Base-by-base conservation (phyloP, 2,797 vertebrate species). In the Amblyopsis hoosieri region DNA sequence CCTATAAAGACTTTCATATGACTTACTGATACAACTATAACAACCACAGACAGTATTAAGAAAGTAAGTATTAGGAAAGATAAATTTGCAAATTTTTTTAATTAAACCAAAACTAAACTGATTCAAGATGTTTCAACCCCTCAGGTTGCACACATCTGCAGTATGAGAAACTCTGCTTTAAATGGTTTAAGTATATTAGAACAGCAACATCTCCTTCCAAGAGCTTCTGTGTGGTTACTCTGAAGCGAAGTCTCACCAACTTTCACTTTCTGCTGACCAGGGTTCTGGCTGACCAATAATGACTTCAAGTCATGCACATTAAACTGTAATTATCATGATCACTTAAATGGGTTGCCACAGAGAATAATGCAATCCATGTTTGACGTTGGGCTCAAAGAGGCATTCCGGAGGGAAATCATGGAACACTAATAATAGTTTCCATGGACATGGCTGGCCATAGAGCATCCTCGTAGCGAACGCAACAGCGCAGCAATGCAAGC, bases 381-480 rank as follows among this genome's bases (percentile, higher is more conserved):
- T 80, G 66, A 64, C 67, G 75, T 74, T 78, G 78, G 82, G 76
- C 74, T 76, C 71, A 82, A 66, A 66, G 67, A 66, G 64, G 68
- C 78, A 75, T 72, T 65, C 75, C 14, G 19, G 59, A 59, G 80
- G 71, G 87, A 80, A 81, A 72, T 80, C 64, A 15, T 66, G 69
- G 74, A 83, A 87, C 79, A 83, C 75, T 87, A 89, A 90, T 87
- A 89, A 90, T 72, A 89, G 68, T 92, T 93, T 93, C 91, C 92
- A 92, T 91, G 88, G 89, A 86, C 83, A 66, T 76, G 84, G 57
- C 67, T 82, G 84, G 74, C 79, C 71, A 57, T 75, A 81, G 1
- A 42, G 75, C 76, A 78, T 85, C 77, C 72, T 74, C 64, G 62
- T 68, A 66, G 76, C 71, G 71, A 78, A 81, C 63, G 74, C 79